These are phyloP conservation scores for Silurus glanis DNA, from an alignment of 2,113 vertebrate genomes.

Conservation along the genomic window DNA sequence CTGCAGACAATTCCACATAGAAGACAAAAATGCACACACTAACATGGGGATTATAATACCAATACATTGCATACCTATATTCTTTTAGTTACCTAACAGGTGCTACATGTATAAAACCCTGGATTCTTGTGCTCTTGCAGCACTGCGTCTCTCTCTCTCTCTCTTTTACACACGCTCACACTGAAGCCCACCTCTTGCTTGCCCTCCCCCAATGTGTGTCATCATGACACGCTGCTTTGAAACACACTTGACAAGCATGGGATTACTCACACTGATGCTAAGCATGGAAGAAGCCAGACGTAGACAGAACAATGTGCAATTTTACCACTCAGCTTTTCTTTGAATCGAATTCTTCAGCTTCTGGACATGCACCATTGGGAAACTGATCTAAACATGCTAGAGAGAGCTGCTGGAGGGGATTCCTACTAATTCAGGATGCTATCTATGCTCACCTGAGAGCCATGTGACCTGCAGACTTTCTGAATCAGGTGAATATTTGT, in stretches of 20 bases:
- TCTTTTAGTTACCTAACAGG: slow-evolving; percentile 22
- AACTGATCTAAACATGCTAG: slow-evolving; percentile 28
- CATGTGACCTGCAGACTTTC: slow-evolving; percentile 10
- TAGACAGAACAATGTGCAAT: slow-evolving; percentile 36
- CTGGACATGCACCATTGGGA: not conserved
- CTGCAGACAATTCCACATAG: slow-evolving; percentile 45
- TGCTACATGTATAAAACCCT: not conserved
- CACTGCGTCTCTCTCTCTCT: slow-evolving; percentile 38
- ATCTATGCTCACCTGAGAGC: slow-evolving; percentile 31
- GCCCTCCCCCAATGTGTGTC: slow-evolving; percentile 72
- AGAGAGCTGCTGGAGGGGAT: slow-evolving; percentile 45
- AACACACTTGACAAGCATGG: slow-evolving; percentile 60
- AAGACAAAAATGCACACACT: not conserved
- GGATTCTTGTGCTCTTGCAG: slow-evolving; percentile 2
- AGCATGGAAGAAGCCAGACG: slow-evolving; percentile 60
- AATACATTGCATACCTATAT: not conserved
- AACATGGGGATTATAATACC: slow-evolving; percentile 17
- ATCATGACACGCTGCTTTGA: slow-evolving; percentile 69
- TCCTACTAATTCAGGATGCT: slow-evolving; percentile 17
- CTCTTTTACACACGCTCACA: slow-evolving; percentile 26
- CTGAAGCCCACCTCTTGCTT: slow-evolving; percentile 56
- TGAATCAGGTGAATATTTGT: not conserved
- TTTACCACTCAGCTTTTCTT: slow-evolving; percentile 27
- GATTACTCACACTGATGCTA: slow-evolving; percentile 66
- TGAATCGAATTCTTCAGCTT: slow-evolving; percentile 24